phyloP scores from a whole-genome alignment of 2,888 invertebrate genomes.

The Myopa testacea region DNA sequence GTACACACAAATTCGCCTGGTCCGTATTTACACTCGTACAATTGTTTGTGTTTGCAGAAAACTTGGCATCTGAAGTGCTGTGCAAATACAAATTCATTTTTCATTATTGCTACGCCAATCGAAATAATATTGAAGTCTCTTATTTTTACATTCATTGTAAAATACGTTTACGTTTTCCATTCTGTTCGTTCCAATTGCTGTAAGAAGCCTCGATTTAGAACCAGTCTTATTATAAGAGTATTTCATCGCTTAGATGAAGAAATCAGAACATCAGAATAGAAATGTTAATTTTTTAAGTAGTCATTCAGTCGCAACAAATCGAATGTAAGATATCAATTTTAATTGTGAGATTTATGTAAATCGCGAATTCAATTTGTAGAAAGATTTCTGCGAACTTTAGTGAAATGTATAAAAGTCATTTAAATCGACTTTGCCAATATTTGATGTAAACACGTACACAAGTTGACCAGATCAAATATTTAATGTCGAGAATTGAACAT shows the following conservation, averaged over 20 bases:
- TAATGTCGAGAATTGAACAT: constrained; percentile 14
- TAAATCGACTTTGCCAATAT: constrained; percentile 11
- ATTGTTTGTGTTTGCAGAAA: constrained; percentile 65
- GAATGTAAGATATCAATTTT: background rate
- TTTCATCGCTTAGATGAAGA: no score
- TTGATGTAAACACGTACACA: background rate
- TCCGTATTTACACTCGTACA: constrained; percentile 53
- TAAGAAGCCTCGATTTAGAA: background rate
- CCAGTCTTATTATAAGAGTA: background rate
- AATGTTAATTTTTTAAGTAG: no score
- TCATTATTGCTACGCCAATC: constrained; percentile 50
- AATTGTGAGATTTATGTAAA: no score
- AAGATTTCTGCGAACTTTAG: background rate
- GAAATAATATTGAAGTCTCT: constrained; percentile 43
- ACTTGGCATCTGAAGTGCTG: constrained; percentile 65
- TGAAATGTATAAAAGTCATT: background rate
- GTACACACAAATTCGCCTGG: background rate
- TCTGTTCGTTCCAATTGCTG: constrained; percentile 6
- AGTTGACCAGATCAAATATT: constrained; percentile 25
- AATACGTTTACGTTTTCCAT: background rate
- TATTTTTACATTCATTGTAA: background rate
- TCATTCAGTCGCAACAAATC: background rate
- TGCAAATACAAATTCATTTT: constrained; percentile 60
- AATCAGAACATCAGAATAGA: no score
- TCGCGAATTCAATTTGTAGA: background rate